A percentile compares a stretch with the other conserved stretches of the same genome.
phyloP scores from a whole-genome alignment of 1,140 invertebrate genomes.

The Proales similis region DNA sequence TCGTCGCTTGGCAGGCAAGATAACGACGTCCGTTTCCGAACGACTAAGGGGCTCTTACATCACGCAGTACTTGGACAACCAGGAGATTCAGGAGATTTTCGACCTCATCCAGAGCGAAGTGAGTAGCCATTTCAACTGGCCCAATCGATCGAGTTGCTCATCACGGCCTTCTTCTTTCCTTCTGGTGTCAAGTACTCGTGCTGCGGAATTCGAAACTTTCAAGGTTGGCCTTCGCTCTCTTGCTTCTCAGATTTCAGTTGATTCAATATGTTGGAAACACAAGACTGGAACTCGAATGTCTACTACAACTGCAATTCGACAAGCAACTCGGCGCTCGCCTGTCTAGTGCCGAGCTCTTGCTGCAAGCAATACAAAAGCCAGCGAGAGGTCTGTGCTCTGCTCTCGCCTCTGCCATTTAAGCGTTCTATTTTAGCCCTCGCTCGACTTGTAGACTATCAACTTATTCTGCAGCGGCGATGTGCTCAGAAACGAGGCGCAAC shows the following conservation, averaged over 20 bases:
- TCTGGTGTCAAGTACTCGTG: too few relatives aligned
- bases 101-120: constrained; percentile 21
- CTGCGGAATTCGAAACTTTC: constrained; percentile 18
- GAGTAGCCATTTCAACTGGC: too few relatives aligned
- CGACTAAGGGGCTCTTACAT: background rate
- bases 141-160: too few relatives aligned
- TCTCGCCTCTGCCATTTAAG: too few relatives aligned
- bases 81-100: constrained; percentile 14
- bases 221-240: background rate
- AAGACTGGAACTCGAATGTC: constrained; percentile 20
- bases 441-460: constrained; percentile 25
- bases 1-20: too few relatives aligned
- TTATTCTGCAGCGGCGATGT: constrained; percentile 28
- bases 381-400: constrained; percentile 2
- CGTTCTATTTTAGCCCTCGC: too few relatives aligned
- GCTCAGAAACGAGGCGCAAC: background rate
- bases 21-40: background rate
- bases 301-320: constrained; percentile 25
- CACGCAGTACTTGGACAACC: constrained; percentile 12
- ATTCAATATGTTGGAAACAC: background rate
- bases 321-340: constrained; percentile 1
- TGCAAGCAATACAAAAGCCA: constrained; percentile 13
- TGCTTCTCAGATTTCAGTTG: background rate
- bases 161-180: too few relatives aligned
- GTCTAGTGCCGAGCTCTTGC: constrained; percentile 11